Conservation (phyloP, 2,113 vertebrate genomes). For the Lepidothrix coronata region DNA sequence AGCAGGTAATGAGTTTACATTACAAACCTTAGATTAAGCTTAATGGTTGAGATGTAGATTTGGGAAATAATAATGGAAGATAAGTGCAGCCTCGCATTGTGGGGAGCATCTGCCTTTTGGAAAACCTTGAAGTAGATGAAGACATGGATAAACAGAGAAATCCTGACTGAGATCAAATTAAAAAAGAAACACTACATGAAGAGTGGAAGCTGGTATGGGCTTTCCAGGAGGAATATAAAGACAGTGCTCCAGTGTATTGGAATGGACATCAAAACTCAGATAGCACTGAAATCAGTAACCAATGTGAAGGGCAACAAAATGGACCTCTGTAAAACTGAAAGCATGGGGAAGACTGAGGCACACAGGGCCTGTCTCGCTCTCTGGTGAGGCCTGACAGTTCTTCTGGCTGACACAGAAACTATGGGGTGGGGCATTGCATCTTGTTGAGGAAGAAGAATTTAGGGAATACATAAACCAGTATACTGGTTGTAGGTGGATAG, state of each 20-base stretch:
- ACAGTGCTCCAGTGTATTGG: neutral
- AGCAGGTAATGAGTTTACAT: neutral
- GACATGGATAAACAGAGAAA: neutral
- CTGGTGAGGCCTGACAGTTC: neutral
- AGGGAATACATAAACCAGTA: neutral
- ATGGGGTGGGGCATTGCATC: neutral
- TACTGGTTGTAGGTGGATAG: neutral
- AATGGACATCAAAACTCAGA: neutral
- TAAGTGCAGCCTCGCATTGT: neutral
- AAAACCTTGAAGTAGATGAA: neutral
- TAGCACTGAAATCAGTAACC: neutral
- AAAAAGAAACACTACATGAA: neutral
- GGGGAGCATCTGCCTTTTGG: neutral
- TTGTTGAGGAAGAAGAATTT: neutral
- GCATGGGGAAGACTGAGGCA: neutral
- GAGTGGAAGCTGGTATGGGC: neutral
- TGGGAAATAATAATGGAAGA: neutral
- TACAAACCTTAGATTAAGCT: neutral
- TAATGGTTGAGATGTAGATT: neutral
- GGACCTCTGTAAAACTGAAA: neutral
- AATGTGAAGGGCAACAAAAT: neutral
- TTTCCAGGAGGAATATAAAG: neutral
- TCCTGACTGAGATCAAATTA: neutral
- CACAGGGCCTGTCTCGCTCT: accelerated
- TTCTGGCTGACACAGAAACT: neutral